phyloP scores from a whole-genome alignment of 2,888 invertebrate genomes.

The Chymomyza procnemis region DNA sequence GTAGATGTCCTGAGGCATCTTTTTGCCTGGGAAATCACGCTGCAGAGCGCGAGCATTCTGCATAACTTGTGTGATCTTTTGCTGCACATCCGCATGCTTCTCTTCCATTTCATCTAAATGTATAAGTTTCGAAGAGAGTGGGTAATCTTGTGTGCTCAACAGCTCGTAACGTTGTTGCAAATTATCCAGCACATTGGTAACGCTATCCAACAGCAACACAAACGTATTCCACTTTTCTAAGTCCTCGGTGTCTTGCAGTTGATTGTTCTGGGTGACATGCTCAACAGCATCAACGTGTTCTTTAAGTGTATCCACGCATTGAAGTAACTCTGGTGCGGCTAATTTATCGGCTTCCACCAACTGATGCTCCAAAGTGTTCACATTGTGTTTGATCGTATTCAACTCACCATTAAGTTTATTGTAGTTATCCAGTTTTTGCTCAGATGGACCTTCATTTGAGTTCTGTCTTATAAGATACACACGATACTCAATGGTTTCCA shows the following conservation, averaged over 20 bases:
- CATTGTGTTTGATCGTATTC: constrained; percentile 83
- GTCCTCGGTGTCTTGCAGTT: constrained; percentile 81
- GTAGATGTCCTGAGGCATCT: constrained; percentile 84
- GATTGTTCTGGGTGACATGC: constrained; percentile 82
- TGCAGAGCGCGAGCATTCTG: constrained; percentile 82
- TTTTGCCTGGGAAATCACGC: constrained; percentile 84
- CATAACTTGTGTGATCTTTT: constrained; percentile 82
- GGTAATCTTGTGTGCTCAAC: constrained; percentile 80
- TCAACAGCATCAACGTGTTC: constrained; percentile 86
- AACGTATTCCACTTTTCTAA: constrained; percentile 87
- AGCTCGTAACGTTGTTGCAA: constrained; percentile 72
- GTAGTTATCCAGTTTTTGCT: constrained; percentile 82
- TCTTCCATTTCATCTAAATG: constrained; percentile 85
- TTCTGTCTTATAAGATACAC: constrained; percentile 83
- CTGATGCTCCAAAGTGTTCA: constrained; percentile 82
- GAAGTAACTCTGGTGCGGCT: constrained; percentile 79
- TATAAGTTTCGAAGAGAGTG: constrained; percentile 84
- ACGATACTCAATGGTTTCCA: constrained; percentile 90
- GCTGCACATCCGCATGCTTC: constrained; percentile 82
- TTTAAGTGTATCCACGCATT: constrained; percentile 82
- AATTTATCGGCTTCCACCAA: constrained; percentile 78
- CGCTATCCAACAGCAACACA: constrained; percentile 82
- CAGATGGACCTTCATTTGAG: constrained; percentile 81
- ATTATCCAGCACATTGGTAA: constrained; percentile 59
- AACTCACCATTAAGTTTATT: constrained; percentile 84